These are phyloP conservation scores for Bombus pyrosoma DNA, from an alignment of 1,140 invertebrate genomes.

Conservation along the genomic window DNA sequence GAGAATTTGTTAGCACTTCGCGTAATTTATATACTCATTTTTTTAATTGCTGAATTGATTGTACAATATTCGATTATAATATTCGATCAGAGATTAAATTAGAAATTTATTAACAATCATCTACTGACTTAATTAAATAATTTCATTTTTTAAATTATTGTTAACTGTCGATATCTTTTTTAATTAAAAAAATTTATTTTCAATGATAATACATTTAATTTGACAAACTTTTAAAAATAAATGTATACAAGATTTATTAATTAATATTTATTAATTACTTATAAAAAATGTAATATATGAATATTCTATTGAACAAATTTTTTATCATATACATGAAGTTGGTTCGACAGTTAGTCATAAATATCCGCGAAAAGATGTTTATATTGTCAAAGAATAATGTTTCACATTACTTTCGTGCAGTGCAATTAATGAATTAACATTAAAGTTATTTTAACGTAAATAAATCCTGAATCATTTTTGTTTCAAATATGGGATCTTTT, in stretches of 20 bases:
- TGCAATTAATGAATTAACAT: not conserved
- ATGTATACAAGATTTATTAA: not conserved
- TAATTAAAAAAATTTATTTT: not conserved
- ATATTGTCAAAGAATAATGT: not conserved
- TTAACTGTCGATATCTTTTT: not conserved
- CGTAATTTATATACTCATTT: not conserved
- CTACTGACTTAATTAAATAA: not conserved
- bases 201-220: not conserved
- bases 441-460: not conserved
- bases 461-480: not conserved
- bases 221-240: not conserved
- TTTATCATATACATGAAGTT: not conserved
- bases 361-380: not conserved
- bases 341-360: not conserved
- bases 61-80: not conserved
- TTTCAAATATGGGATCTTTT: conserved; percentile 37
- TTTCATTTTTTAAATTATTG: not conserved
- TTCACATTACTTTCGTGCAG: not conserved
- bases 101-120: not conserved
- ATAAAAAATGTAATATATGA: too few species aligned
- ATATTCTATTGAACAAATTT: not conserved
- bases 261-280: not conserved
- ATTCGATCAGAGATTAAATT: not conserved
- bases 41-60: not conserved
- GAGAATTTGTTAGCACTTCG: too few species aligned